Evolutionary conservation across 37 sponge, comb jelly and placozoan genomes (phyloP).

Genomic region (Beroe forskalii): DNA sequence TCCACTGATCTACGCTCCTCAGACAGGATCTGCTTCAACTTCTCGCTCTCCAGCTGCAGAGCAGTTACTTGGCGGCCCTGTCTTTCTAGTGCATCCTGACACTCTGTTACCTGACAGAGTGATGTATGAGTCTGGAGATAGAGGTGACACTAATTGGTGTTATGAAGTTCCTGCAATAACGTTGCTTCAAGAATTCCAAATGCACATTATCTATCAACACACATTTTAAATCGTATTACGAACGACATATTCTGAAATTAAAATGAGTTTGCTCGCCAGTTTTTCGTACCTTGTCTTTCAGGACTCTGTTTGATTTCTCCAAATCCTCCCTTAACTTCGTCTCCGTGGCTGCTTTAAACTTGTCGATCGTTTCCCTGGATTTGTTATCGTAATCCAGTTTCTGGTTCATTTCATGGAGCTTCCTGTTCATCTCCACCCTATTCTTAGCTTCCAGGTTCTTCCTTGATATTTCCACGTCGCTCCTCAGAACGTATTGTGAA

Average conservation of each 20-base stretch:
- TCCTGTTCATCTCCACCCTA: constrained; percentile 35
- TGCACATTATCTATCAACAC: too few relatives aligned
- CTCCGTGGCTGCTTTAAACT: constrained; percentile 1
- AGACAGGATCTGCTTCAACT: constrained; percentile 7
- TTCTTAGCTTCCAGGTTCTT: constrained; percentile 46
- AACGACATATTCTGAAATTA: too few relatives aligned
- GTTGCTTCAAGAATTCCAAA: too few relatives aligned
- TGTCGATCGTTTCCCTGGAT: constrained; percentile 32
- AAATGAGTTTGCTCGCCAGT: too few relatives aligned
- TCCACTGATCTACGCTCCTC: constrained; percentile 40
- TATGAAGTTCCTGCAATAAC: too few relatives aligned
- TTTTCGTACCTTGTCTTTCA: constrained; percentile 23
- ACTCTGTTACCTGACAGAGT: constrained; percentile 15
- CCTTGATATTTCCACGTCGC: constrained; percentile 20
- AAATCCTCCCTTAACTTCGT: constrained; percentile 37
- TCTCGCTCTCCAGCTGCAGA: constrained; percentile 30
- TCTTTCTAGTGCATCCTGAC: background rate
- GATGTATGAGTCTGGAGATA: too few relatives aligned
- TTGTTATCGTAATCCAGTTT: constrained; percentile 41
- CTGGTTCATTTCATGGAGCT: constrained; percentile 35
- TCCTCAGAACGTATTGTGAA: constrained; percentile 18
- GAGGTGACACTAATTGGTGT: too few relatives aligned
- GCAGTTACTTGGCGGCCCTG: background rate
- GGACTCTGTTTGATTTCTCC: background rate
- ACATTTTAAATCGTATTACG: too few relatives aligned